Conservation (phyloP, 1,140 invertebrate species). For the Ericerus pela region DNA sequence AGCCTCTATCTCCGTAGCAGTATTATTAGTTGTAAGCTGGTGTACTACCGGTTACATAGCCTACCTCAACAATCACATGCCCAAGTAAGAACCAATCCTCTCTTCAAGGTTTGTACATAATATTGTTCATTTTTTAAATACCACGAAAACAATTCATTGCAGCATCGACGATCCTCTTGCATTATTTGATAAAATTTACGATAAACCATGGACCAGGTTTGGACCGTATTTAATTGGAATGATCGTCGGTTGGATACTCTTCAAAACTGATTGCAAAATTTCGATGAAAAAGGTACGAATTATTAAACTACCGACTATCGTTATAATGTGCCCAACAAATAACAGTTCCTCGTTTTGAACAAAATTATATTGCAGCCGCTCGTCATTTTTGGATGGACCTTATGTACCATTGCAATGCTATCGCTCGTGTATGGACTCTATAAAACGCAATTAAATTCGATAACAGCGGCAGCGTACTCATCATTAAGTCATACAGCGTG, state of each 20-base stretch:
- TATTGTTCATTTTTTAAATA: background rate
- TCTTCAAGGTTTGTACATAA: background rate
- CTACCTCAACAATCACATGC: slow-evolving; percentile 59
- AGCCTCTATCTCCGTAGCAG: slow-evolving; percentile 42
- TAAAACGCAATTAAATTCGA: slow-evolving; percentile 46
- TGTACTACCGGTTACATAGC: slow-evolving; percentile 63
- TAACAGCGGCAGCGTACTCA: slow-evolving; percentile 59
- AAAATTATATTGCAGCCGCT: slow-evolving; percentile 43
- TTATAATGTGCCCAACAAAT: background rate
- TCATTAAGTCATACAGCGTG: slow-evolving; percentile 70
- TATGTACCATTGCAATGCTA: slow-evolving; percentile 45
- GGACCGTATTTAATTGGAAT: slow-evolving; percentile 71
- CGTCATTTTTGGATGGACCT: slow-evolving; percentile 49
- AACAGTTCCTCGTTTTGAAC: slow-evolving; percentile 8
- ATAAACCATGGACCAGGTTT: slow-evolving; percentile 69
- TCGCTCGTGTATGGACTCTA: slow-evolving; percentile 62
- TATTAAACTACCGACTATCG: background rate
- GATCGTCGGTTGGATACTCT: slow-evolving; percentile 64
- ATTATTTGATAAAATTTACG: slow-evolving; percentile 72
- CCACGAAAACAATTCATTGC: background rate
- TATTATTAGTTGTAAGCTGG: slow-evolving; percentile 58
- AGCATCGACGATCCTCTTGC: slow-evolving; percentile 64
- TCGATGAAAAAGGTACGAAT: slow-evolving; percentile 47
- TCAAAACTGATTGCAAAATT: slow-evolving; percentile 64
- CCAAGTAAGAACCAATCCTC: slow-evolving; percentile 32